Evolutionary conservation across 2,113 vertebrate genomes (phyloP).

Genomic region (Thermophis baileyi): DNA sequence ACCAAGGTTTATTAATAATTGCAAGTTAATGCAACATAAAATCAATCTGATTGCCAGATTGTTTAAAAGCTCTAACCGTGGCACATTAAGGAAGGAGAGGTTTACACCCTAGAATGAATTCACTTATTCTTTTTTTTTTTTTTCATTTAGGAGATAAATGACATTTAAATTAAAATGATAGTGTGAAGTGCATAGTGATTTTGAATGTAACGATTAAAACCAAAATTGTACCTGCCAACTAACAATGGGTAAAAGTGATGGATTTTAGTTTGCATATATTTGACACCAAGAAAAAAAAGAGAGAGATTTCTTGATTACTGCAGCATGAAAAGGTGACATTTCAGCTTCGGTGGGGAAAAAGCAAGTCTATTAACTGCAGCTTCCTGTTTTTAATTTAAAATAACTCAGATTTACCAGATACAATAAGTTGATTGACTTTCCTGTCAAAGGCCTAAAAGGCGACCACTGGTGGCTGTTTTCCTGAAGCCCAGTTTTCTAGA

Average conservation of each 20-base stretch:
- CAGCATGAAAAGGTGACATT: constrained; percentile 33
- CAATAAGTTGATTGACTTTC: constrained; percentile 26
- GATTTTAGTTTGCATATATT: constrained; percentile 30
- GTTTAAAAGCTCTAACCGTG: constrained; percentile 21
- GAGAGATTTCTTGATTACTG: constrained; percentile 29
- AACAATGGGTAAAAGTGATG: constrained; percentile 36
- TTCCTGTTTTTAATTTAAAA: constrained; percentile 26
- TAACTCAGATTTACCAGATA: constrained; percentile 22
- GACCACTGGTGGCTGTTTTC: constrained; percentile 15
- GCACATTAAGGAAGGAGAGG: not conserved
- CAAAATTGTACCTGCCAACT: constrained; percentile 41
- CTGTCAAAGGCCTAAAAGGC: constrained; percentile 13
- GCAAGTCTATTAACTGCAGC: constrained; percentile 22
- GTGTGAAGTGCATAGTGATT: constrained; percentile 22
- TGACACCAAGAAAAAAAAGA: not conserved
- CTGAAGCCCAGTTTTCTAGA: not conserved
- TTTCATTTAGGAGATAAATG: constrained; percentile 23
- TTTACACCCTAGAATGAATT: constrained; percentile 22
- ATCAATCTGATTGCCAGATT: constrained; percentile 14
- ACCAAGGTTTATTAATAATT: constrained; percentile 23
- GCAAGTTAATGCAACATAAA: constrained; percentile 26
- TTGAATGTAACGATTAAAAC: constrained; percentile 31
- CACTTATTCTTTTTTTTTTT: not conserved
- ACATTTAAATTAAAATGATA: constrained; percentile 39
- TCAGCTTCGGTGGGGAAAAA: not conserved